phyloP scores from a whole-genome alignment of 2,113 vertebrate species.

The Lycaon pictus region DNA sequence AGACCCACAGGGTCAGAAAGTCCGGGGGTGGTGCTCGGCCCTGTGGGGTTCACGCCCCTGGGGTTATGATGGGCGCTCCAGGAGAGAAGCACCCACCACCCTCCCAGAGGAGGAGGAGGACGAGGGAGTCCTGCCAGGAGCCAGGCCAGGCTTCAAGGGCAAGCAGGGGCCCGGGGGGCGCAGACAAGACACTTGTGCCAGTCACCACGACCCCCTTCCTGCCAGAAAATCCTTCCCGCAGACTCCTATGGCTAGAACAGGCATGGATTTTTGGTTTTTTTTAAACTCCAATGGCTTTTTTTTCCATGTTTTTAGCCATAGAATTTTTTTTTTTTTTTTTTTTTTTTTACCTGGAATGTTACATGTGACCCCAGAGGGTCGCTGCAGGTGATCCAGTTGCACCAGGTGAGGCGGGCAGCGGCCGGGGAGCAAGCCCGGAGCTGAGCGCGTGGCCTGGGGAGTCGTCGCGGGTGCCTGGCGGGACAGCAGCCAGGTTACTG shows the following conservation, averaged over 20 bases:
- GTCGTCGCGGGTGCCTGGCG: fast-evolving
- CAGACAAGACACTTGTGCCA: neutral
- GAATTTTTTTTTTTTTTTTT: too few relatives aligned
- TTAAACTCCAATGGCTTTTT: neutral
- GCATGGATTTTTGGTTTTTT: too few relatives aligned
- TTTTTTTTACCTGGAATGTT: neutral
- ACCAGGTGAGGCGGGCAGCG: fast-evolving
- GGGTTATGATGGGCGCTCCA: fast-evolving
- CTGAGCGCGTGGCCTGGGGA: neutral
- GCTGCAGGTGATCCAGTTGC: fast-evolving
- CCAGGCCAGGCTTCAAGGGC: fast-evolving
- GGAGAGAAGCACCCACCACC: neutral
- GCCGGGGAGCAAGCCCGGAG: too few relatives aligned
- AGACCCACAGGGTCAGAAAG: neutral
- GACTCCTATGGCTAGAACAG: neutral
- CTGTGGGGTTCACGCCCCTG: too few relatives aligned
- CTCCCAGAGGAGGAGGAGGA: neutral
- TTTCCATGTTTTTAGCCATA: neutral
- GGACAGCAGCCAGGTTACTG: neutral
- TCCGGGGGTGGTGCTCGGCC: fast-evolving
- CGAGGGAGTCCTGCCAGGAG: neutral
- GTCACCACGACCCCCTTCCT: neutral
- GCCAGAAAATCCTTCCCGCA: neutral
- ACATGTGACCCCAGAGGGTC: neutral
- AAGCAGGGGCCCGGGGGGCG: fast-evolving